Percentiles rank a stretch among this genome's conserved stretches.
These are phyloP conservation scores for Coregonus sp. DNA, from an alignment of 2,797 vertebrate genomes.

Conservation along the genomic window DNA sequence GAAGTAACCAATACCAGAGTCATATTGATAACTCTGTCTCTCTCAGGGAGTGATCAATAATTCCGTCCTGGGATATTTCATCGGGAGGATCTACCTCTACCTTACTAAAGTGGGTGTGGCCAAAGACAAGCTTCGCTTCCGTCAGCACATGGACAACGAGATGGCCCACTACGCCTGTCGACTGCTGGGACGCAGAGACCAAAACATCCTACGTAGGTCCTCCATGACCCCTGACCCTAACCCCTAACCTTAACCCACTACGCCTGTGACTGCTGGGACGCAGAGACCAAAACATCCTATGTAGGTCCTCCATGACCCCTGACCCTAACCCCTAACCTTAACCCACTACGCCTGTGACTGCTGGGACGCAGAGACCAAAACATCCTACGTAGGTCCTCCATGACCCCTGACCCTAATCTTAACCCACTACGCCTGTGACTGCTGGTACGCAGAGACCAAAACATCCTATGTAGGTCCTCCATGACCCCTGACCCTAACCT, in stretches of 20 bases:
- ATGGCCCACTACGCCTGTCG: conserved; percentile 99
- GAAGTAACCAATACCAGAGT: neutral
- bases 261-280: conserved; percentile 83
- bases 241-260: no score
- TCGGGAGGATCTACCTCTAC: conserved; percentile 98
- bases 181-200: conserved; percentile 98
- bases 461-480: conserved; percentile 83
- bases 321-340: no score
- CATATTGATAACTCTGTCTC: neutral
- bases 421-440: conserved; percentile 97
- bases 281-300: conserved; percentile 96
- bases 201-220: conserved; percentile 89
- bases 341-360: no score
- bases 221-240: no score
- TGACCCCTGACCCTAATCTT: no score
- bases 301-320: conserved; percentile 39
- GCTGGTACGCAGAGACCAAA: conserved; percentile 98
- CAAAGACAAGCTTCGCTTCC: conserved; percentile 94
- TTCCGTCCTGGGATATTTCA: conserved; percentile 97
- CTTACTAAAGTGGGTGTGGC: conserved; percentile 91
- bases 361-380: no score
- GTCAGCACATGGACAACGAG: conserved; percentile 99
- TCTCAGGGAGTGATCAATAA: conserved; percentile 94
- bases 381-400: no score
- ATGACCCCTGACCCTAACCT: neutral